Conservation (phyloP, 2,113 vertebrate genomes). For the Galemys pyrenaicus region DNA sequence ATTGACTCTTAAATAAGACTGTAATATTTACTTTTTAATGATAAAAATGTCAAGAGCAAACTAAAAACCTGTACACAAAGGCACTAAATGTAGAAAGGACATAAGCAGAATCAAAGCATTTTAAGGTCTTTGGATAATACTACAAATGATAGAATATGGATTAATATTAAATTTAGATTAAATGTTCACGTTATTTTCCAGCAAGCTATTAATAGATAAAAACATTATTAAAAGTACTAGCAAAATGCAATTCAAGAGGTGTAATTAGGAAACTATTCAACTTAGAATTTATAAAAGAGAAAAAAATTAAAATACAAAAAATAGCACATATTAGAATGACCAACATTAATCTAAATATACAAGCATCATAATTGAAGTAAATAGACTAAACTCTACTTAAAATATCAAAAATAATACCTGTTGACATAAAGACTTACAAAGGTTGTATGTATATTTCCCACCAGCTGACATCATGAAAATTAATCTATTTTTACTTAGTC, state of each 20-base stretch:
- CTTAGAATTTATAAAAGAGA: neutral
- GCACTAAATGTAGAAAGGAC: neutral
- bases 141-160: neutral
- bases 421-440: neutral
- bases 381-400: neutral
- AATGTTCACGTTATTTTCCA: neutral
- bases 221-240: neutral
- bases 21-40: neutral
- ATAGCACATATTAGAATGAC: neutral
- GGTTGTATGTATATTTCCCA: neutral
- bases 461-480: neutral
- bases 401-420: neutral
- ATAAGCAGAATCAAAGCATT: neutral
- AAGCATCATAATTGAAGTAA: neutral
- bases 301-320: neutral
- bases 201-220: neutral
- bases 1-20: neutral
- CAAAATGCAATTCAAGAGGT: neutral
- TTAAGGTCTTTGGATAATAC: neutral
- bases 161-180: conserved; percentile 5
- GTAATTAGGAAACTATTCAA: neutral
- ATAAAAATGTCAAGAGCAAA: neutral
- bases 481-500: neutral
- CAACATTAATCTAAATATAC: neutral
- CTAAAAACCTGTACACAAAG: neutral